These are phyloP conservation scores for Pontoporia blainvillei DNA, from an alignment of 2,113 vertebrate species.

Conservation along the genomic window DNA sequence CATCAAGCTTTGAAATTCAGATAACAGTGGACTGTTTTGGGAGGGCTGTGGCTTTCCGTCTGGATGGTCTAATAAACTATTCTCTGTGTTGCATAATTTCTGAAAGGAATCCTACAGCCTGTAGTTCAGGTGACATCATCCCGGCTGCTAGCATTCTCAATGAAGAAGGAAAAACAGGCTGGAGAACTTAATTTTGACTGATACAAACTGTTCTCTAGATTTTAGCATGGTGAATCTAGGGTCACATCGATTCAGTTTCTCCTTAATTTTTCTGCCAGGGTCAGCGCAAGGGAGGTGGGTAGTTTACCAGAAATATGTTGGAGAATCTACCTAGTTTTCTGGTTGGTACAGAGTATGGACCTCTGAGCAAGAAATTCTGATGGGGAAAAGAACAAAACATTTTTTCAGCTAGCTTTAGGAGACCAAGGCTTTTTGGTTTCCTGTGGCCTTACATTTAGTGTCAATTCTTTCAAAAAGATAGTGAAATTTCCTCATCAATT, in stretches of 20 bases:
- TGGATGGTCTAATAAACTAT: background rate
- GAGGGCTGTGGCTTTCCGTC: background rate
- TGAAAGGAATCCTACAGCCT: background rate
- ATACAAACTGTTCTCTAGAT: background rate
- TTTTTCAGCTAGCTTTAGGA: background rate
- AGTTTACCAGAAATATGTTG: background rate
- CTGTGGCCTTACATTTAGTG: background rate
- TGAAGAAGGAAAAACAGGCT: background rate
- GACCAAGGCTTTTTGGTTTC: background rate
- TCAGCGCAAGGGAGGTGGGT: background rate
- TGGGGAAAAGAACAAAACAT: background rate
- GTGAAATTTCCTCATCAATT: background rate
- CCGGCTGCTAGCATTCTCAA: background rate
- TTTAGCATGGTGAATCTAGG: background rate
- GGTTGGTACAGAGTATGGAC: background rate
- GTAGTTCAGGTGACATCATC: background rate
- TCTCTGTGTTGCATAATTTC: background rate
- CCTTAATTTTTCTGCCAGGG: background rate
- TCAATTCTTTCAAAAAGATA: background rate
- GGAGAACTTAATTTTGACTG: background rate
- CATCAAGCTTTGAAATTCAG: background rate
- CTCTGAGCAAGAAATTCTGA: background rate
- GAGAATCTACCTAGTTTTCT: background rate
- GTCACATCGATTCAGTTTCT: background rate
- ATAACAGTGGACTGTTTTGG: background rate